Evolutionary conservation across 2,888 invertebrate species (phyloP).

Genomic region (Danaus chrysippus): DNA sequence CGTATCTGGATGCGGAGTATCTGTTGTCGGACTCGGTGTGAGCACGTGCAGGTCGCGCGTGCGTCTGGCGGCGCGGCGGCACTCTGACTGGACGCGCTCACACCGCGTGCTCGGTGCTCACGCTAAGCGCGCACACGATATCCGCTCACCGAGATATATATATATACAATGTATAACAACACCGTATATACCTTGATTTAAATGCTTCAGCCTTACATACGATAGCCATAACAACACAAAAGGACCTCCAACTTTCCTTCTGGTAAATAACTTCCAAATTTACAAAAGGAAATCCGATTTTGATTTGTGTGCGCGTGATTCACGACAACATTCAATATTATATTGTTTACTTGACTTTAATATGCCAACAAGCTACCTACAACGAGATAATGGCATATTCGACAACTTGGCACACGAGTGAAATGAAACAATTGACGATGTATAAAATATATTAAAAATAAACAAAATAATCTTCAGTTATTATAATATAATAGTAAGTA

Average conservation of each 20-base stretch:
- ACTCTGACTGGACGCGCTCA: slow-evolving; percentile 78
- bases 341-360: slow-evolving; percentile 1
- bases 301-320: background rate
- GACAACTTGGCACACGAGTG: background rate
- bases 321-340: background rate
- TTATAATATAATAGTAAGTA: slow-evolving; percentile 9
- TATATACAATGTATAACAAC: slow-evolving; percentile 54
- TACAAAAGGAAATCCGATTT: background rate
- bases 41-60: slow-evolving; percentile 69
- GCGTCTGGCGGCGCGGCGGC: slow-evolving; percentile 77
- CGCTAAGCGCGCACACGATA: slow-evolving; percentile 66
- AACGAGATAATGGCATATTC: background rate
- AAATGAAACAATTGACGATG: background rate
- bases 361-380: slow-evolving; percentile 2
- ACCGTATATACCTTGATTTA: slow-evolving; percentile 64
- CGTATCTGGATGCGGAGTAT: slow-evolving; percentile 42
- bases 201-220: slow-evolving; percentile 51
- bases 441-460: slow-evolving; percentile 1
- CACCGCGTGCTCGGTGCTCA: slow-evolving; percentile 64
- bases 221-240: slow-evolving; percentile 34
- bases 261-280: slow-evolving; percentile 21
- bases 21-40: slow-evolving; percentile 58
- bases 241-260: slow-evolving; percentile 32
- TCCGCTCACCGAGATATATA: slow-evolving; percentile 69
- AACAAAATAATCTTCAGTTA: background rate